phyloP scores from a whole-genome alignment of 2,113 vertebrate genomes.

The Petaurus breviceps region DNA sequence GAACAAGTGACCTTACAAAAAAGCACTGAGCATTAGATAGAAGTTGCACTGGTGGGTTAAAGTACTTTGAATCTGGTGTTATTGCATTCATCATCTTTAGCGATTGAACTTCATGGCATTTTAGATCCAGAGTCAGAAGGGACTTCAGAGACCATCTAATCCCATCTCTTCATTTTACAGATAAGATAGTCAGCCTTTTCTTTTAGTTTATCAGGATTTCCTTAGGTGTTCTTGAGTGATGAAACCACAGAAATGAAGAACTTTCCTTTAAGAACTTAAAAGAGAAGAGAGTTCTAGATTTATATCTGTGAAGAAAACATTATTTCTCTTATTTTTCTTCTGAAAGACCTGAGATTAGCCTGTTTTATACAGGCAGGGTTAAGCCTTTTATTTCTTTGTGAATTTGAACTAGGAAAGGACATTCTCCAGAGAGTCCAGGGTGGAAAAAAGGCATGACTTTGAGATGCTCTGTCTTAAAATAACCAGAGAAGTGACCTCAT shows the following conservation, averaged over 20 bases:
- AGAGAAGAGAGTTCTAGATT: constrained; percentile 22
- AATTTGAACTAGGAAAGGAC: constrained; percentile 13
- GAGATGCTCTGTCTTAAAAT: constrained; percentile 79
- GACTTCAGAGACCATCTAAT: background rate
- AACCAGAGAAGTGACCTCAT: constrained; percentile 69
- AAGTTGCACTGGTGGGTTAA: background rate
- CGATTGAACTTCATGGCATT: background rate
- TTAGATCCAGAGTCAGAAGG: too few relatives aligned
- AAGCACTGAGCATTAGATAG: too few relatives aligned
- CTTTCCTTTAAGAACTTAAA: constrained; percentile 35
- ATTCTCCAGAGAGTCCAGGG: constrained; percentile 44
- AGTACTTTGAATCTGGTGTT: background rate
- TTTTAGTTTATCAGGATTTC: constrained; percentile 39
- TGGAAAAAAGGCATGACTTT: constrained; percentile 69
- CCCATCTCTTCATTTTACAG: too few relatives aligned
- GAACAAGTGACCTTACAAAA: background rate
- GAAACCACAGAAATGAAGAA: constrained; percentile 15
- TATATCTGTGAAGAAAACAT: background rate
- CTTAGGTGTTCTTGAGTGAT: background rate
- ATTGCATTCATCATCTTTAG: too few relatives aligned
- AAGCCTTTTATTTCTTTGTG: constrained; percentile 33
- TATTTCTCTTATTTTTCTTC: background rate
- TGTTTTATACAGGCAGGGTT: constrained; percentile 29
- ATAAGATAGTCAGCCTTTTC: background rate
- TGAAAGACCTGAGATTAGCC: background rate